Conservation (phyloP, 2,797 vertebrate species). For the Calcarius lapponicus region DNA sequence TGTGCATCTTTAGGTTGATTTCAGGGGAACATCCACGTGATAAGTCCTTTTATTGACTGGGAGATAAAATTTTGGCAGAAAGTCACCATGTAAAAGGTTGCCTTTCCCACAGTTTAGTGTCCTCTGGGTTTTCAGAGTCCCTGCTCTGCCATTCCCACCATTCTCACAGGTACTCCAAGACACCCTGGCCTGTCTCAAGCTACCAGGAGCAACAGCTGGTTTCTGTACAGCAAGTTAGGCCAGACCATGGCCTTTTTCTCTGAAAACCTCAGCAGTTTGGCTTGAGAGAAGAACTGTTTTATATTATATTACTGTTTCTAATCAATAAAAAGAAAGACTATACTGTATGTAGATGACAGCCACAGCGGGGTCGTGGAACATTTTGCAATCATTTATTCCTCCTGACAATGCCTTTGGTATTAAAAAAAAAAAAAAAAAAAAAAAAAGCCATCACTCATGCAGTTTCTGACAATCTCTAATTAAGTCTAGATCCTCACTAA, state of each 20-base stretch:
- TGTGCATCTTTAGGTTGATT: neutral
- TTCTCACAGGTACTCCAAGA: neutral
- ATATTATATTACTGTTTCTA: slow-evolving; percentile 15
- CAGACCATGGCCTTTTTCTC: neutral
- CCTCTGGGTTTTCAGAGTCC: neutral
- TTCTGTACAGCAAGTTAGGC: neutral
- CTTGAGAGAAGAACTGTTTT: neutral
- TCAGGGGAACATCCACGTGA: neutral
- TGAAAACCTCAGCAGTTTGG: neutral
- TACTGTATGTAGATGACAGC: neutral
- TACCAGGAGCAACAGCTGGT: neutral
- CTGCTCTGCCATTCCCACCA: neutral
- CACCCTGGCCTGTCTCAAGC: neutral
- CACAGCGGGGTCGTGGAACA: neutral
- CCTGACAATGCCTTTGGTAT: slow-evolving; percentile 24
- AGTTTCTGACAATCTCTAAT: slow-evolving; percentile 47
- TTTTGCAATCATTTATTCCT: slow-evolving; percentile 22
- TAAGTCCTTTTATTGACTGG: neutral
- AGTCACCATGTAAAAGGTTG: neutral
- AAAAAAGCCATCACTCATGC: neutral
- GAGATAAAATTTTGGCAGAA: neutral
- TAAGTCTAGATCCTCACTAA: slow-evolving; percentile 9
- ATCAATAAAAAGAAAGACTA: slow-evolving; percentile 20
- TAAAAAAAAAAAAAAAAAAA: too few relatives aligned
- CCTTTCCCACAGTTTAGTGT: neutral